Evolutionary conservation across 2,888 invertebrate genomes (phyloP).

Genomic region (Hypomecis atomaria): DNA sequence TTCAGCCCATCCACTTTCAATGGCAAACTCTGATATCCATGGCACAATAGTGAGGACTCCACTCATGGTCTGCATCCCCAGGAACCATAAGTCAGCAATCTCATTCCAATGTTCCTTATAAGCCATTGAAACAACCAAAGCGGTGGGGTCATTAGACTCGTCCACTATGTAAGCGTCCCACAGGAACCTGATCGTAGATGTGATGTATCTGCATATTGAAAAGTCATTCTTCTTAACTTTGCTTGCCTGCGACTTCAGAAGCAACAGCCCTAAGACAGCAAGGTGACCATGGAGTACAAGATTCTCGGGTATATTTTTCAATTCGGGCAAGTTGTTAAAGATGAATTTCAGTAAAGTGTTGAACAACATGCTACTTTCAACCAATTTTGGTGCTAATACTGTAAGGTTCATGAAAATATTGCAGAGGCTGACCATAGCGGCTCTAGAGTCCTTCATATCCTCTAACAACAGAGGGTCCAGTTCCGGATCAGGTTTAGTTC

Average conservation of each 20-base stretch:
- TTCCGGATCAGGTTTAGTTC: constrained; percentile 90
- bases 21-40: constrained; percentile 95
- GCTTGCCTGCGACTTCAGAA: constrained; percentile 92
- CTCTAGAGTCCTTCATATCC: constrained; percentile 93
- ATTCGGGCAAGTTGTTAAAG: constrained; percentile 92
- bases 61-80: constrained; percentile 97
- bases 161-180: constrained; percentile 97
- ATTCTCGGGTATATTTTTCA: constrained; percentile 93
- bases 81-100: constrained; percentile 95
- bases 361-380: constrained; percentile 91
- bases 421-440: constrained; percentile 94
- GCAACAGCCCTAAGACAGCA: constrained; percentile 91
- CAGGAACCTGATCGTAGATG: constrained; percentile 94
- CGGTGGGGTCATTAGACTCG: constrained; percentile 92
- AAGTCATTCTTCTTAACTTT: constrained; percentile 95
- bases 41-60: constrained; percentile 91
- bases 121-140: constrained; percentile 92
- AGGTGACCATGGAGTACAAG: constrained; percentile 94
- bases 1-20: constrained; percentile 97
- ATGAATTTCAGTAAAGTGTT: constrained; percentile 93
- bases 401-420: constrained; percentile 97
- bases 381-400: constrained; percentile 93
- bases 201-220: constrained; percentile 94
- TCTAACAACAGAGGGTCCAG: constrained; percentile 89
- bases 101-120: constrained; percentile 96